A percentile compares a stretch with the other conserved stretches of the same genome.
These are phyloP conservation scores for Sabellastarte sp. DNA, from an alignment of 2,888 invertebrate genomes.

Conservation along the genomic window DNA sequence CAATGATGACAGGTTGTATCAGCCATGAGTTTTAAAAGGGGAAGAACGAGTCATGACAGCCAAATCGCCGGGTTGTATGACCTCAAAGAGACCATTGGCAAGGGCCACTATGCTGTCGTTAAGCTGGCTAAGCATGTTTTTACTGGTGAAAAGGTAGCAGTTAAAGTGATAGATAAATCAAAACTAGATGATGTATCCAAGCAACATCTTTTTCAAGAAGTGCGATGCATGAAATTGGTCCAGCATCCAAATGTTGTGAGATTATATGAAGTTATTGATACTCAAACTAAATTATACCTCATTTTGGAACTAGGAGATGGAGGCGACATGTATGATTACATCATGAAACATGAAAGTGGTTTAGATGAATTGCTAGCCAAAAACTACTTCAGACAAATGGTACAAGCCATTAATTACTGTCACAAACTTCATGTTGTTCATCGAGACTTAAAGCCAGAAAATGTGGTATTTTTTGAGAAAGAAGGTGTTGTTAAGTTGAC, in stretches of 20 bases:
- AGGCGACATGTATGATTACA: constrained; percentile 97
- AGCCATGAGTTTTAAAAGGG: background rate
- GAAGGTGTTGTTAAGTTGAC: constrained; percentile 95
- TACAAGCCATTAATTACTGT: constrained; percentile 95
- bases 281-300: constrained; percentile 84
- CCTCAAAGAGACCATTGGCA: constrained; percentile 93
- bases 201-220: constrained; percentile 78
- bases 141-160: constrained; percentile 96
- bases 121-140: constrained; percentile 97
- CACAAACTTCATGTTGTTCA: constrained; percentile 87
- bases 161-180: constrained; percentile 96
- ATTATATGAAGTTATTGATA: constrained; percentile 98
- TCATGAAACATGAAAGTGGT: constrained; percentile 88
- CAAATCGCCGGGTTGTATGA: constrained; percentile 81
- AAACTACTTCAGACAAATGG: constrained; percentile 93
- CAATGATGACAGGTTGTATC: no score
- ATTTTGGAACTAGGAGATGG: constrained; percentile 98
- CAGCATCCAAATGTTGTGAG: constrained; percentile 99
- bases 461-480: constrained; percentile 98
- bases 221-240: constrained; percentile 97
- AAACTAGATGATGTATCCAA: constrained; percentile 94
- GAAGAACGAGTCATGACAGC: constrained; percentile 39
- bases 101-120: constrained; percentile 98
- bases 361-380: constrained; percentile 65
- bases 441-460: constrained; percentile 97